Conservation (phyloP, 2,113 vertebrate genomes). For the Pelobates fuscus region DNA sequence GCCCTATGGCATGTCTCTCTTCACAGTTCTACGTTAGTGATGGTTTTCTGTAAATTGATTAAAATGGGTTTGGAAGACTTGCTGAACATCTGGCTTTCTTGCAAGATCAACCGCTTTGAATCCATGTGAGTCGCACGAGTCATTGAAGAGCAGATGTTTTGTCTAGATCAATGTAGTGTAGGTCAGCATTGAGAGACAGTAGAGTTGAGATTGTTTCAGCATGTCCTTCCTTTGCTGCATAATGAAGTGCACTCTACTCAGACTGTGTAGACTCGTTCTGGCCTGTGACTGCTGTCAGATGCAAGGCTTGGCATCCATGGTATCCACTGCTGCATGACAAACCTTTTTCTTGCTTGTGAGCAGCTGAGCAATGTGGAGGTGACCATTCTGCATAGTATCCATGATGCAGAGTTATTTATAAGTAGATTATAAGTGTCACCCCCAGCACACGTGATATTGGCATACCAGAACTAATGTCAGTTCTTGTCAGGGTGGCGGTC, state of each 20-base stretch:
- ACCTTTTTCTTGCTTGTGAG: constrained; percentile 79
- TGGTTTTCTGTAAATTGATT: too few relatives aligned
- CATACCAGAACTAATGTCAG: too few relatives aligned
- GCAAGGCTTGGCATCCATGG: constrained; percentile 80
- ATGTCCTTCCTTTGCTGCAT: constrained; percentile 92
- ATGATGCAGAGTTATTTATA: constrained; percentile 90
- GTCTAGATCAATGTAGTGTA: constrained; percentile 77
- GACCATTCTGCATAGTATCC: constrained; percentile 87
- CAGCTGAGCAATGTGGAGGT: constrained; percentile 72
- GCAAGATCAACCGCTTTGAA: constrained; percentile 69
- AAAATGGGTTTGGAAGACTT: constrained; percentile 67
- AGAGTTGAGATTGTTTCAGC: constrained; percentile 70
- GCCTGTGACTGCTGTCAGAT: constrained; percentile 85
- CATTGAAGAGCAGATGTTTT: constrained; percentile 83
- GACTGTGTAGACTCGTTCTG: constrained; percentile 79
- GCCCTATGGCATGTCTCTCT: too few relatives aligned
- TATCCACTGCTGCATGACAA: constrained; percentile 69
- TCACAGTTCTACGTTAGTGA: too few relatives aligned
- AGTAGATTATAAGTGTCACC: too few relatives aligned
- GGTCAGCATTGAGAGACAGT: constrained; percentile 77
- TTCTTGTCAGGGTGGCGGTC: too few relatives aligned
- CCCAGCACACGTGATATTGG: too few relatives aligned
- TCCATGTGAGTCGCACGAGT: constrained; percentile 68
- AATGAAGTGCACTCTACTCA: constrained; percentile 81
- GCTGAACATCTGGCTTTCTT: constrained; percentile 63